Evolutionary conservation across 1,140 invertebrate species (phyloP).

Genomic region (Aphaenogaster rudis): DNA sequence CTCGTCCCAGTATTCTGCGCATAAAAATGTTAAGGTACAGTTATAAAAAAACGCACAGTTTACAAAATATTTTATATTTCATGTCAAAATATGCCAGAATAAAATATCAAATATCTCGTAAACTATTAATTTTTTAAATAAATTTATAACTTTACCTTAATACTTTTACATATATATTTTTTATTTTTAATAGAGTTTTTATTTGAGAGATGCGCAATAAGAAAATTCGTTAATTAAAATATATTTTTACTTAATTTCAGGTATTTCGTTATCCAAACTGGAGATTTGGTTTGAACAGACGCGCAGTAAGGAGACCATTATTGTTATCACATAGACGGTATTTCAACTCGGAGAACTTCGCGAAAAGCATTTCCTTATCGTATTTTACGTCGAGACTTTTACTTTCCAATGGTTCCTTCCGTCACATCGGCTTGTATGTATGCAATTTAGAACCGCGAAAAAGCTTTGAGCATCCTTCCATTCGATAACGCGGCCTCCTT

Average conservation of each 20-base stretch:
- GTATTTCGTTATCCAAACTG: background rate
- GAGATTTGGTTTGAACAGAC: background rate
- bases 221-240: background rate
- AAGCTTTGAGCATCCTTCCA: conserved; percentile 6
- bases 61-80: too few relatives aligned
- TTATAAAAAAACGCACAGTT: too few relatives aligned
- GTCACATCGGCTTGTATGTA: conserved; percentile 14
- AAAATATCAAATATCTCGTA: too few relatives aligned
- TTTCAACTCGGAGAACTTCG: conserved; percentile 1
- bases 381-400: conserved; percentile 26
- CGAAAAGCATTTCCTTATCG: conserved; percentile 22
- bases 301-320: conserved; percentile 13
- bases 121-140: too few relatives aligned
- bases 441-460: conserved; percentile 12
- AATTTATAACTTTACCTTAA: too few relatives aligned
- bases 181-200: background rate
- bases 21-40: too few relatives aligned
- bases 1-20: too few relatives aligned
- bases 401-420: conserved; percentile 9
- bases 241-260: background rate
- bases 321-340: conserved; percentile 3
- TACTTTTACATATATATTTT: too few relatives aligned
- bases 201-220: background rate
- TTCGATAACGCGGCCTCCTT: conserved; percentile 35
- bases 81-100: too few relatives aligned